These are phyloP conservation scores for Clivina fossor DNA, from an alignment of 2,888 invertebrate species.

Conservation along the genomic window DNA sequence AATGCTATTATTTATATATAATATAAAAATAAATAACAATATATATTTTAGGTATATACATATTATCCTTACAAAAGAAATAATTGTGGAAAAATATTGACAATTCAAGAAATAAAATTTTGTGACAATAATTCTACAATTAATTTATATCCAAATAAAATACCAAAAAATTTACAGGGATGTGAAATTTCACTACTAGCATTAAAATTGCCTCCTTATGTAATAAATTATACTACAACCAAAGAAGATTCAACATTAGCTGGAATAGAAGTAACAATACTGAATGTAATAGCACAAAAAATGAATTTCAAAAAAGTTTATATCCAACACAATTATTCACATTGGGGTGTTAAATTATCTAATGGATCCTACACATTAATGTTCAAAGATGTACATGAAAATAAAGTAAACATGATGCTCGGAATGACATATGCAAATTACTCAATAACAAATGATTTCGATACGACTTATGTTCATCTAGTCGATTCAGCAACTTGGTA, in stretches of 20 bases:
- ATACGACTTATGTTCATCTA: conserved; percentile 23
- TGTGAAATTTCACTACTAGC: conserved; percentile 14
- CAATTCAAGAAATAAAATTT: background rate
- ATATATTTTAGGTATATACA: conserved; percentile 10
- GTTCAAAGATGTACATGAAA: conserved; percentile 19
- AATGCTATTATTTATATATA: background rate
- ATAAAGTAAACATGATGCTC: conserved; percentile 26
- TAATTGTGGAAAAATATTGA: conserved; percentile 5
- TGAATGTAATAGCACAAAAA: conserved; percentile 18
- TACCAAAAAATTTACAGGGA: conserved; percentile 10
- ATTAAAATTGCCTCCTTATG: conserved; percentile 10
- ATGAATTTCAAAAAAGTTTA: conserved; percentile 17
- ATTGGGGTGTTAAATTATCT: conserved; percentile 30
- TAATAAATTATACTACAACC: background rate
- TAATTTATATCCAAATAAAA: conserved; percentile 21
- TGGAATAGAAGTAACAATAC: conserved; percentile 21
- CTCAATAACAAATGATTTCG: conserved; percentile 22
- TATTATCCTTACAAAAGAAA: conserved; percentile 9
- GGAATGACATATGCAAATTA: conserved; percentile 19
- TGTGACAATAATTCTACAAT: background rate
- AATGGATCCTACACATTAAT: conserved; percentile 34
- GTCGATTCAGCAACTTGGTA: conserved; percentile 15
- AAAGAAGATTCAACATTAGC: conserved; percentile 1
- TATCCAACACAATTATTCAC: background rate
- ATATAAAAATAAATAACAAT: background rate